phyloP scores from a whole-genome alignment of 2,888 invertebrate genomes.

The Oxytorus armatus region DNA sequence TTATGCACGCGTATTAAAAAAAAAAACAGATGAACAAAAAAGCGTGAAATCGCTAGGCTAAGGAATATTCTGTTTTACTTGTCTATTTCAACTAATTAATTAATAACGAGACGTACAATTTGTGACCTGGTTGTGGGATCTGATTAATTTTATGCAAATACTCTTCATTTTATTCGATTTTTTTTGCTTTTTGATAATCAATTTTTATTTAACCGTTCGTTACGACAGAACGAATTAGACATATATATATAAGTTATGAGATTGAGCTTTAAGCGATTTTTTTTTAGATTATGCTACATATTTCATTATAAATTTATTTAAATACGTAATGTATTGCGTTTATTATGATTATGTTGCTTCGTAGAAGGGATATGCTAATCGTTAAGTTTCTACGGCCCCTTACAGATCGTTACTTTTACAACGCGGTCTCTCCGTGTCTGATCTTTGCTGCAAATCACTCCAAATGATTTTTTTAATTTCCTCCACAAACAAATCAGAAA shows the following conservation, averaged over 20 bases:
- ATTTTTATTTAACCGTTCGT: slow-evolving; percentile 59
- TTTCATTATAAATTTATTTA: slow-evolving; percentile 36
- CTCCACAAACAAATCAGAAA: slow-evolving; percentile 7
- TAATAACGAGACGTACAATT: slow-evolving; percentile 63
- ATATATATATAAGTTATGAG: slow-evolving; percentile 41
- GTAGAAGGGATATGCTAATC: slow-evolving; percentile 29
- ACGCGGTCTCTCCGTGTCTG: slow-evolving; percentile 39
- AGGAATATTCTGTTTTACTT: slow-evolving; percentile 52
- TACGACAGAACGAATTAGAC: slow-evolving; percentile 51
- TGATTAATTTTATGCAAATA: slow-evolving; percentile 70
- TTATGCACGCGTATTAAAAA: slow-evolving; percentile 13
- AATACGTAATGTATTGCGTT: slow-evolving; percentile 36
- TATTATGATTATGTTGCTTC: slow-evolving; percentile 27
- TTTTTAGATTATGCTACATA: slow-evolving; percentile 19
- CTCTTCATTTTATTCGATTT: slow-evolving; percentile 23
- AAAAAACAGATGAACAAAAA: slow-evolving; percentile 27
- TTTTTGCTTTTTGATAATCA: slow-evolving; percentile 43
- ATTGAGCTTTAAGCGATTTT: slow-evolving; percentile 63
- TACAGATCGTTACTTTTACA: slow-evolving; percentile 5
- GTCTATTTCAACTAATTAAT: slow-evolving; percentile 46
- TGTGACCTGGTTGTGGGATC: slow-evolving; percentile 76
- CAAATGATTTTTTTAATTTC: slow-evolving; percentile 23
- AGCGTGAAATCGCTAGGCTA: slow-evolving; percentile 54
- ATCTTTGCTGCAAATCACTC: slow-evolving; percentile 41
- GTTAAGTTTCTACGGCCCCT: slow-evolving; percentile 4